phyloP scores from a whole-genome alignment of 2,113 vertebrate species.

The Tachysurus fulvidraco region DNA sequence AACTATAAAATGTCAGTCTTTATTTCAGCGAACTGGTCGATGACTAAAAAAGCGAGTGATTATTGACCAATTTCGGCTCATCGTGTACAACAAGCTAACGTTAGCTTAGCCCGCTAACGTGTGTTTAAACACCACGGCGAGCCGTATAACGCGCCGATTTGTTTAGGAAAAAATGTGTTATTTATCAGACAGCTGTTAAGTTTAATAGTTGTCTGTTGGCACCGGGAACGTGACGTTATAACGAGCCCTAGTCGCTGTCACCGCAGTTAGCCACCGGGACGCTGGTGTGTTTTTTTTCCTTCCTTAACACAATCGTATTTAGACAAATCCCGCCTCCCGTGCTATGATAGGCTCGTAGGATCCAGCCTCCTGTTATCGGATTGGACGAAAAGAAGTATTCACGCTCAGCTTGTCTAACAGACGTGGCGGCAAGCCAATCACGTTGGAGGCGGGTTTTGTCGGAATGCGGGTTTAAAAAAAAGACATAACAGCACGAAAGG shows the following conservation, averaged over 20 bases:
- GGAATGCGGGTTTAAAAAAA: neutral
- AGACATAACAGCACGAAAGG: neutral
- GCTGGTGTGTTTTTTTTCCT: neutral
- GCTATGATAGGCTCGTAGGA: neutral
- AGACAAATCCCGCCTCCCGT: neutral
- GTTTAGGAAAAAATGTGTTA: neutral
- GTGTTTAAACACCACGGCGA: neutral
- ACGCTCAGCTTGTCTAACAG: neutral
- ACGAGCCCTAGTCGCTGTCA: neutral
- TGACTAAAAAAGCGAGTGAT: neutral
- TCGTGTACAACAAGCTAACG: neutral
- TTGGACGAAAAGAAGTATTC: neutral
- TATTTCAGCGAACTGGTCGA: neutral
- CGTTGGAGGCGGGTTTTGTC: neutral
- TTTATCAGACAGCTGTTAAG: neutral
- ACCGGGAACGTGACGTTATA: neutral
- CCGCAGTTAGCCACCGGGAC: constrained; percentile 3
- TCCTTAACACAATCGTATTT: neutral
- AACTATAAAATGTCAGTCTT: neutral
- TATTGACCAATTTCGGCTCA: neutral
- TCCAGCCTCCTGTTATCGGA: neutral
- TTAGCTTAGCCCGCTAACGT: neutral
- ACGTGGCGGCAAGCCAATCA: neutral
- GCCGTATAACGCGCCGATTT: neutral
- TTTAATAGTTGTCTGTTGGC: neutral